phyloP scores from a whole-genome alignment of 2,113 vertebrate genomes.

The Lepidothrix coronata region DNA sequence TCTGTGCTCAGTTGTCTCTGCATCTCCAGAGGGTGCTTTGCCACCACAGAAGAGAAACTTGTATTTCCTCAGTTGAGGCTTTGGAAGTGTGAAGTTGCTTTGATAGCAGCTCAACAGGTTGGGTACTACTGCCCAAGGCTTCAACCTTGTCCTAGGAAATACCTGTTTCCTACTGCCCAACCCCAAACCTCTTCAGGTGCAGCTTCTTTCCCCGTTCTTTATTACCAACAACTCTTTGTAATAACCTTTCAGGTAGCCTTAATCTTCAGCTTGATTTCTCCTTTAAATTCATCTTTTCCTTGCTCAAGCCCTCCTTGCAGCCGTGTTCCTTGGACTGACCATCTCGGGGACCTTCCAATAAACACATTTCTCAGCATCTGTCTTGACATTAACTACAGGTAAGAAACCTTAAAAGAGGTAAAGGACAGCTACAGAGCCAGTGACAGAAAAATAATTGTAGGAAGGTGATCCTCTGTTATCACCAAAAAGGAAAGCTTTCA shows the following conservation, averaged over 20 bases:
- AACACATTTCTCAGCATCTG: not conserved
- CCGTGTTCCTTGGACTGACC: rapidly evolving
- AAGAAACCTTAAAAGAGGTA: not conserved
- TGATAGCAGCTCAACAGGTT: not conserved
- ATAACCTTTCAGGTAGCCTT: not conserved
- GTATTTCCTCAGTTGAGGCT: not conserved
- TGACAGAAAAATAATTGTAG: not conserved
- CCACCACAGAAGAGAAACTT: not conserved
- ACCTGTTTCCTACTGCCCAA: not conserved
- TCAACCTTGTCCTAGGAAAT: not conserved
- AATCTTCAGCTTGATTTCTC: not conserved
- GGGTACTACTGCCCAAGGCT: not conserved
- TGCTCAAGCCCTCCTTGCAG: not conserved
- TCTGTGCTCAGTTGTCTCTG: not conserved
- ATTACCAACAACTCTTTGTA: not conserved
- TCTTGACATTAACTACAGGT: not conserved
- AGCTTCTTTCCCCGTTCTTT: not conserved
- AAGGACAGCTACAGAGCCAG: not conserved
- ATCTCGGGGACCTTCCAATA: not conserved
- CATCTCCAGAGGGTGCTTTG: constrained; percentile 43
- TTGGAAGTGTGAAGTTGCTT: not conserved
- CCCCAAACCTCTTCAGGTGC: not conserved
- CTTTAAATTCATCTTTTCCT: not conserved
- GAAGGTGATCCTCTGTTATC: not conserved
- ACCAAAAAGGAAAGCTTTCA: not conserved